Conservation (phyloP, 1,140 invertebrate genomes). For the Pogonomyrmex californicus region DNA sequence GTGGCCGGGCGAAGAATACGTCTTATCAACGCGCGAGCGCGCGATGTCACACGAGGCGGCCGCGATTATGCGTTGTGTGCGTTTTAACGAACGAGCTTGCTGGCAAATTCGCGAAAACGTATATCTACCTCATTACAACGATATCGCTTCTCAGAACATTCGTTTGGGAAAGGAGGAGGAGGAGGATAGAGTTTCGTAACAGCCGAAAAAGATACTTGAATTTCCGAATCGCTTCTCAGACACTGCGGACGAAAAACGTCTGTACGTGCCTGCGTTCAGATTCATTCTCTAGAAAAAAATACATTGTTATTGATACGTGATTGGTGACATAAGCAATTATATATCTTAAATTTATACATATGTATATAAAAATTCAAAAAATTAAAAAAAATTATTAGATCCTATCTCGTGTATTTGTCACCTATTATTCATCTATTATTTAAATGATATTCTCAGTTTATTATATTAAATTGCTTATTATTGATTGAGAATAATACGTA, state of each 20-base stretch:
- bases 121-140: constrained; percentile 52
- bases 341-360: too few species aligned
- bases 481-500: too few species aligned
- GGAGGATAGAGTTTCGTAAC: constrained; percentile 14
- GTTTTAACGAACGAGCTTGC: constrained; percentile 29
- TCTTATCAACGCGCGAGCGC: constrained; percentile 32
- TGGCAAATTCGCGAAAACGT: constrained; percentile 46
- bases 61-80: constrained; percentile 50
- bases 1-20: constrained; percentile 19
- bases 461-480: too few species aligned
- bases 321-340: too few species aligned
- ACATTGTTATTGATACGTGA: neutral
- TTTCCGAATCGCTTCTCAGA: constrained; percentile 1
- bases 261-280: neutral
- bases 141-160: constrained; percentile 52
- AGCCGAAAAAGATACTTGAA: constrained; percentile 26
- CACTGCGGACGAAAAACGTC: neutral
- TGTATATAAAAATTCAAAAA: too few species aligned
- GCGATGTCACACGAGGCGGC: constrained; percentile 43
- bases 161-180: constrained; percentile 21
- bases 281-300: neutral
- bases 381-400: too few species aligned
- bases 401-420: too few species aligned
- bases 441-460: too few species aligned
- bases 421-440: too few species aligned